Evolutionary conservation across 2,797 vertebrate species (phyloP).

Genomic region (Anisognathus igniventris): DNA sequence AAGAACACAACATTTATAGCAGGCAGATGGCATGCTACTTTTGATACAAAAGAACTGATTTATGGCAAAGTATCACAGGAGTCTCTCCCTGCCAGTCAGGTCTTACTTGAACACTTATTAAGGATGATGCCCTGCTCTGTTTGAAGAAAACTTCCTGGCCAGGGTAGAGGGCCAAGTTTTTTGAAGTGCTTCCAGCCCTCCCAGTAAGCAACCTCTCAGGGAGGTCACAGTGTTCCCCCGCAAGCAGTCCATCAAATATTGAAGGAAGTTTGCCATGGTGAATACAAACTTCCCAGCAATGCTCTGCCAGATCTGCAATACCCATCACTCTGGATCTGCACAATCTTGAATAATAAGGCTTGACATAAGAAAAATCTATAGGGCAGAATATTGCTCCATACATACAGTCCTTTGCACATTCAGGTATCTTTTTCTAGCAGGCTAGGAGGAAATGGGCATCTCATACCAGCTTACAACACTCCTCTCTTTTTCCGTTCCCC

Average conservation of each 20-base stretch:
- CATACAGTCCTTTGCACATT: neutral
- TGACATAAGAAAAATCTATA: neutral
- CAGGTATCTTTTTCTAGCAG: neutral
- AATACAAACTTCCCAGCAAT: neutral
- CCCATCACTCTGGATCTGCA: neutral
- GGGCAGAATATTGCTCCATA: neutral
- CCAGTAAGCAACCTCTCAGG: neutral
- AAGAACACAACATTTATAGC: neutral
- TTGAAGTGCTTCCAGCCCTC: neutral
- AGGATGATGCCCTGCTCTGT: neutral
- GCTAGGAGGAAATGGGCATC: neutral
- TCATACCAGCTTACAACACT: neutral
- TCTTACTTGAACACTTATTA: neutral
- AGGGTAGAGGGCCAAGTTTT: neutral
- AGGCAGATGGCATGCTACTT: neutral
- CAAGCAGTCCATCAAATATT: neutral
- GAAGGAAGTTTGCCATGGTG: neutral
- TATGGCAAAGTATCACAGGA: neutral
- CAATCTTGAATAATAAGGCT: neutral
- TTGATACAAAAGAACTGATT: neutral
- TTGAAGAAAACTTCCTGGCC: neutral
- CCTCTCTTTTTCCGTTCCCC: neutral
- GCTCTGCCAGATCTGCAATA: neutral
- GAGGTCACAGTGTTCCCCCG: neutral
- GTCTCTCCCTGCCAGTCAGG: neutral